These are phyloP conservation scores for Eudorcas thomsonii DNA, from an alignment of 2,113 vertebrate genomes.

Conservation along the genomic window DNA sequence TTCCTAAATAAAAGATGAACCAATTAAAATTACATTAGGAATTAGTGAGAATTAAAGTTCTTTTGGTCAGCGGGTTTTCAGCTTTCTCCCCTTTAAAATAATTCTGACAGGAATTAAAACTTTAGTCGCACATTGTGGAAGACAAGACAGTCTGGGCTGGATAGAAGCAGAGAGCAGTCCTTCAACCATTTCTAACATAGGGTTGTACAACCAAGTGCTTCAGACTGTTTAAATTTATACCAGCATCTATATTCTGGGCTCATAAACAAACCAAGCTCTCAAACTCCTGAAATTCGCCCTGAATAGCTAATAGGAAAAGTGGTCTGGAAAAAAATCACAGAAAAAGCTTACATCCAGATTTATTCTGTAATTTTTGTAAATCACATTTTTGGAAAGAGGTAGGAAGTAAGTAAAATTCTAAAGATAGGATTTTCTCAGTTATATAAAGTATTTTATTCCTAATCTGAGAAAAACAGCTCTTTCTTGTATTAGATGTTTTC, in stretches of 20 bases:
- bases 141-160: not conserved
- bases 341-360: conserved; percentile 22
- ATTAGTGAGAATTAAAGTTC: conserved; percentile 26
- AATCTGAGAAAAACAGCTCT: conserved; percentile 14
- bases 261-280: conserved; percentile 38
- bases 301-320: conserved; percentile 29
- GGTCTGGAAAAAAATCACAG: not conserved
- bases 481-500: conserved; percentile 27
- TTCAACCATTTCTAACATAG: not conserved
- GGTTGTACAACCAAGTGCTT: not conserved
- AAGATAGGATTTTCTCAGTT: conserved; percentile 53
- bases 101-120: conserved; percentile 33
- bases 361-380: conserved; percentile 45
- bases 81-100: conserved; percentile 33
- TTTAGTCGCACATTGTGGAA: conserved; percentile 15
- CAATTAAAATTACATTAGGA: conserved; percentile 39
- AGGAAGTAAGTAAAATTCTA: conserved; percentile 49
- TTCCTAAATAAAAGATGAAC: conserved; percentile 54
- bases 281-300: not conserved
- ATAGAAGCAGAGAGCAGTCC: not conserved
- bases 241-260: conserved; percentile 26
- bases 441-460: conserved; percentile 53
- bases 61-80: conserved; percentile 13
- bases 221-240: not conserved
- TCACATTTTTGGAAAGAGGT: conserved; percentile 68